Base-by-base conservation (phyloP, 2,888 invertebrate genomes). In the Tetheella fluctuosa region DNA sequence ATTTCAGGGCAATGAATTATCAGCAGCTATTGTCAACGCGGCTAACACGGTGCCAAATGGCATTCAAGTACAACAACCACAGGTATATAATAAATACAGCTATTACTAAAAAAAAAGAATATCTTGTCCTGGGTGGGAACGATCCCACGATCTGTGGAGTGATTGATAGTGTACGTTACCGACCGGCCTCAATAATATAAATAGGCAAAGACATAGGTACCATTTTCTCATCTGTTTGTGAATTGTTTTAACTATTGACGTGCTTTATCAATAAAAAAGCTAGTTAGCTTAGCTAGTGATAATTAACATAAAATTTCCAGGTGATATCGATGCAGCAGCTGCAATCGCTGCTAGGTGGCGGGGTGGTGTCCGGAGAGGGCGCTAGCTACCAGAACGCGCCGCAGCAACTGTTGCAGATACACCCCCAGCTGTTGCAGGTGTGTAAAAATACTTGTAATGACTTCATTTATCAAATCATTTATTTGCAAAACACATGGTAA, bases 301-400 rank as follows among this genome's bases (percentile, higher is more conserved):
- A 25, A 25, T 25, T 25, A 25, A n/a, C 64, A 4, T 52, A 12
- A 57, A 48, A 62, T 60, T 67, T 78, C 6, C 81, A 93, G 93
- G 90, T 93, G 63, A 91, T 93, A 77, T 94, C 94, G 0, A 94
- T 95, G 88, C 94, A 94, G 72, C 93, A 94, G 60, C 88, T 95
- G 64, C 94, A 94, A 73, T 94, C 94, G 59, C 77, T 94, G 60
- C 77, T 93, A 6, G 94, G 93, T 10, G 90, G 94, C 8, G 93
- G 94, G 1, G 93, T 90, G 13, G 93, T 91, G 15, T 77, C 86
- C 0, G 90, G 90, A 10, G 92, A 91, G 60, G 85, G 88, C 34
- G 74, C 85, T 60, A 77, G 85, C 1, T 95, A 95, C 74, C 95
- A 95, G 73, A 89, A 85, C 63, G 60, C 88, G 10, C 91, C 88